Percentiles rank a stretch among this genome's conserved stretches.
Conservation (phyloP, 2,797 vertebrate species). For the Toxotes lorentzi region DNA sequence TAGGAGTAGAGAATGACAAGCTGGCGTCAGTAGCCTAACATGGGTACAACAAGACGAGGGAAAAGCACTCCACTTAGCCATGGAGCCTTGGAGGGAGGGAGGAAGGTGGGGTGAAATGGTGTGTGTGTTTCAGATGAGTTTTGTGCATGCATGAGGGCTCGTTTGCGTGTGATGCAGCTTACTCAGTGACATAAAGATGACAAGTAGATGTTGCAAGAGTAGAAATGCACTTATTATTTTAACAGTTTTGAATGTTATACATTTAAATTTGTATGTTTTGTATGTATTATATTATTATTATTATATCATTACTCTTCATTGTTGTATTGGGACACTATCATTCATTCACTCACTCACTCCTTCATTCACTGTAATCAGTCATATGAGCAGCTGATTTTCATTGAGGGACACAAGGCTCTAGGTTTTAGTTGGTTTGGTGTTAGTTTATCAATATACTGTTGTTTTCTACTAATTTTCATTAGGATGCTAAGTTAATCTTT, state of each 20-base stretch:
- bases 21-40: conserved; percentile 68
- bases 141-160: conserved; percentile 34
- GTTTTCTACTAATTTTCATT: too few species aligned
- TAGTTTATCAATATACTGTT: too few species aligned
- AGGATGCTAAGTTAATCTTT: too few species aligned
- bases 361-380: too few species aligned
- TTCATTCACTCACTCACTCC: too few species aligned
- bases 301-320: too few species aligned
- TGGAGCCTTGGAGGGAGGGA: conserved; percentile 36
- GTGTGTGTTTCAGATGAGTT: conserved; percentile 40
- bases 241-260: not conserved
- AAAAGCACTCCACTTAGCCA: conserved; percentile 69
- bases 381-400: too few species aligned
- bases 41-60: conserved; percentile 58
- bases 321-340: too few species aligned
- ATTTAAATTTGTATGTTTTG: not conserved
- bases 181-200: conserved; percentile 42
- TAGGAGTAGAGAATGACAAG: conserved; percentile 70
- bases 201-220: conserved; percentile 38
- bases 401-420: too few species aligned
- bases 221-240: not conserved
- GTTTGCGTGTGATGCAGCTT: conserved; percentile 48
- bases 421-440: too few species aligned
- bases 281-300: not conserved
- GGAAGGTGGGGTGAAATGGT: conserved; percentile 19